Conservation (phyloP, 2,888 invertebrate genomes). For the Mythimna vitellina region DNA sequence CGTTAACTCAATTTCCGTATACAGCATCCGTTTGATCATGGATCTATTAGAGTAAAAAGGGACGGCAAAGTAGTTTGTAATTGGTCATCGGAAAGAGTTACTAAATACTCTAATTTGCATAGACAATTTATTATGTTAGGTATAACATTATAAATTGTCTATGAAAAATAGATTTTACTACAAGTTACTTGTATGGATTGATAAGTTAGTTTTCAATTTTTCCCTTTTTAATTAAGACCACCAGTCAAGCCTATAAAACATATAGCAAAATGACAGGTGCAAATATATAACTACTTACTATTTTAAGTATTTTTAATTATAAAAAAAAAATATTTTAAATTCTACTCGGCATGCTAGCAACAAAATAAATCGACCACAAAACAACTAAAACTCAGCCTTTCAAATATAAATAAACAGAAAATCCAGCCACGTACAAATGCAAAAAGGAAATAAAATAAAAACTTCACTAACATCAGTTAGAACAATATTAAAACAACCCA, state of each 20-base stretch:
- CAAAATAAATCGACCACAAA: not conserved
- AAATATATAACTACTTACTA: not conserved
- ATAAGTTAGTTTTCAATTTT: not conserved
- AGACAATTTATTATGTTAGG: not conserved
- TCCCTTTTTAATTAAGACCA: not conserved
- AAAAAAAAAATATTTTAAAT: not conserved
- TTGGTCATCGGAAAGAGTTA: not conserved
- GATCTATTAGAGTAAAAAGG: slow-evolving; percentile 22
- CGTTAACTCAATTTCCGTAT: slow-evolving; percentile 27
- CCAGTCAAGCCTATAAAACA: not conserved
- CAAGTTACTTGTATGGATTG: too few species aligned
- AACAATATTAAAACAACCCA: too few species aligned
- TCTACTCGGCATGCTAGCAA: not conserved
- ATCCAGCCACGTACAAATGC: not conserved
- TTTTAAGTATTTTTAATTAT: too few species aligned
- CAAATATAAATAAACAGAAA: not conserved
- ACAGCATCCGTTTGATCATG: slow-evolving; percentile 33
- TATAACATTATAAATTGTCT: too few species aligned
- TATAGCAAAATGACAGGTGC: not conserved
- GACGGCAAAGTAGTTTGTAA: slow-evolving; percentile 7
- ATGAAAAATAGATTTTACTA: too few species aligned
- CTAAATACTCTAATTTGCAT: not conserved
- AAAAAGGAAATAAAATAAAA: not conserved
- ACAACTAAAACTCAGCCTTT: not conserved
- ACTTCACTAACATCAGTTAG: too few species aligned